Evolutionary conservation across 2,888 invertebrate genomes (phyloP).

Genomic region (Drosophila parthenogenetica): DNA sequence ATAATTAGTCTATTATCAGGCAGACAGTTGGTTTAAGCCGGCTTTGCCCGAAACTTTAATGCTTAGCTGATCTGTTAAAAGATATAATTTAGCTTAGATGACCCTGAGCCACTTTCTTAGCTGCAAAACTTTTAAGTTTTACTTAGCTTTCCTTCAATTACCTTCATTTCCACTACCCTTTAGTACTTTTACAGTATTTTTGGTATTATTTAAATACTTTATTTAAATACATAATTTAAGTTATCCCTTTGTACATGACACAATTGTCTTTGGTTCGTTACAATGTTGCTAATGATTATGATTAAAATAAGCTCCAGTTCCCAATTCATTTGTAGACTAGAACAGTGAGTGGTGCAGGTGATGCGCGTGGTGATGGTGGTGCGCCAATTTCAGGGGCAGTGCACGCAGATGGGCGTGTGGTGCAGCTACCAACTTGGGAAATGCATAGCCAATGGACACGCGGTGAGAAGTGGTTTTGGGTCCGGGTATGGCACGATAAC

Average conservation of each 20-base stretch:
- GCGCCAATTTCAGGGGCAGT: slow-evolving; percentile 69
- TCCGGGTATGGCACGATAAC: slow-evolving; percentile 82
- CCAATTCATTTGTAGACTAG: slow-evolving; percentile 32
- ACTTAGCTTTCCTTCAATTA: not conserved
- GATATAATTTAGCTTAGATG: not conserved
- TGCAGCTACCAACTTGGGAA: slow-evolving; percentile 74
- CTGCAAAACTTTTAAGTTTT: not conserved
- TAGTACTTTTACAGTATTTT: not conserved
- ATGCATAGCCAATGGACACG: slow-evolving; percentile 81
- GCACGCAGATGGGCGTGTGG: slow-evolving; percentile 76
- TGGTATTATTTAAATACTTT: slow-evolving; percentile 9
- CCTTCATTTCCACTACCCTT: too few relatives aligned
- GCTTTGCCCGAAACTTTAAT: slow-evolving; percentile 13
- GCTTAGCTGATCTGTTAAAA: not conserved
- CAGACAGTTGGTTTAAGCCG: not conserved
- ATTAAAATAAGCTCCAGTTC: slow-evolving; percentile 5
- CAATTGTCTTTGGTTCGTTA: slow-evolving; percentile 52
- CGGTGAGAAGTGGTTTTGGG: slow-evolving; percentile 83
- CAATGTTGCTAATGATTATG: slow-evolving; percentile 10
- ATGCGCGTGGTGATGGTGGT: slow-evolving; percentile 65
- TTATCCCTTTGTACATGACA: slow-evolving; percentile 35
- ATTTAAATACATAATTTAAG: slow-evolving; percentile 42
- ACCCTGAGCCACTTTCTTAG: slow-evolving; percentile 7
- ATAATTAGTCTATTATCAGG: not conserved
- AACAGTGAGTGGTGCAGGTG: slow-evolving; percentile 78